Evolutionary conservation across 2,888 invertebrate species (phyloP), one percentile per base, ranked within the genome.

Genomic region (Pherbina coryleti): DNA sequence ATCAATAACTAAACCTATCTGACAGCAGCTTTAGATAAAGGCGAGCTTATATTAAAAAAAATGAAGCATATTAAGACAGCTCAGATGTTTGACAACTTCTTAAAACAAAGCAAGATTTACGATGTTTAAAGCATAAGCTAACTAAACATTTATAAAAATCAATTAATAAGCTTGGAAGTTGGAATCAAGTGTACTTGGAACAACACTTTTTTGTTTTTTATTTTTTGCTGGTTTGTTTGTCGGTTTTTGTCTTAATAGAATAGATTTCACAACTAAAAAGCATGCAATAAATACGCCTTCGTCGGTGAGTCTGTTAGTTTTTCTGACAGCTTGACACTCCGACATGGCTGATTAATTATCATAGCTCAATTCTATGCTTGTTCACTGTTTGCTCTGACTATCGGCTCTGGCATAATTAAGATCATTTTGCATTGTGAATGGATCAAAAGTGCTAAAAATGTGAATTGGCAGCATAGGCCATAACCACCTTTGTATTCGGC

Each of bases 71-170:
- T 64, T n/a, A 19, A 34, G n/a, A 14, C 9, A 34, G 34, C 14
- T 17, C 17, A 28, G n/a, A 64, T 31, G 64, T n/a, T 64, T 64
- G 64, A 64, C 64, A 67, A 34, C 64, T 64, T 31, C 64, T 28
- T 64, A 28, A 28, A n/a, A 34, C 19, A 67, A 55, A 55, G 44
- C 67, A 67, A 44, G 67, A 67, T 67, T 19, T 19, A 67, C 11
- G 22, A 67, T 22, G 34, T 28, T 1, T 11, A 44, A 11, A 37
- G 37, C 37, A 8, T 5, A 37, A 44, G 44, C 11, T 7, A 44
- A 44, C 44, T 44, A 44, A 44, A 11, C 44, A 3, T 44, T 31
- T 44, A 44, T 44, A 14, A 14, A 11, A 44, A 11, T 44, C 11
- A 44, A 44, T 44, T 1, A 44, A 44, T 14, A 44, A 44, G 44